Evolutionary conservation across 2,113 vertebrate species (phyloP).

Genomic region (Platichthys stellatus): DNA sequence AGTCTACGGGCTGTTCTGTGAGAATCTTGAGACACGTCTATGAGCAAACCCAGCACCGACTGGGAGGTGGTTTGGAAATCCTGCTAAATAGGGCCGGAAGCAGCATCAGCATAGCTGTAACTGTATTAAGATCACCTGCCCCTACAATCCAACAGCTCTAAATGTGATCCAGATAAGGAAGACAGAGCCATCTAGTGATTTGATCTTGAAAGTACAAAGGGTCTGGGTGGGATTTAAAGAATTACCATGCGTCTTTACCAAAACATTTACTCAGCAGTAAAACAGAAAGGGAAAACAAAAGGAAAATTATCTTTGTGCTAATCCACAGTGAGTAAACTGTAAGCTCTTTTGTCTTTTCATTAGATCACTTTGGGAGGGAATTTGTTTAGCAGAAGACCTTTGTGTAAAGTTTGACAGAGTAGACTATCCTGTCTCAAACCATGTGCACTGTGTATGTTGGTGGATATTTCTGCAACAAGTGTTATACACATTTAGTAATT

Average conservation of each 20-base stretch:
- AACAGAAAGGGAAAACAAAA: neutral
- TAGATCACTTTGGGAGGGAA: no score
- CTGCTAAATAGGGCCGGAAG: neutral
- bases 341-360: neutral
- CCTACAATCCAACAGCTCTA: neutral
- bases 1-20: neutral
- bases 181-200: conserved; percentile 40
- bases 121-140: conserved; percentile 7
- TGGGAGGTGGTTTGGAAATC: neutral
- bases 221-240: neutral
- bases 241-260: neutral
- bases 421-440: no score
- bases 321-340: neutral
- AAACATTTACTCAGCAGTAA: neutral
- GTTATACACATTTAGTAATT: no score
- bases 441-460: no score
- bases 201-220: conserved; percentile 10
- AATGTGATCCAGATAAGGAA: neutral
- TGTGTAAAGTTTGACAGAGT: no score
- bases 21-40: neutral
- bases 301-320: no score
- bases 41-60: no score
- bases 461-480: no score
- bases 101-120: neutral
- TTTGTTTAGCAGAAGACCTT: no score